Evolutionary conservation across 37 sponge, comb jelly and placozoan genomes (phyloP).

Genomic region (Mnemiopsis leidyi): DNA sequence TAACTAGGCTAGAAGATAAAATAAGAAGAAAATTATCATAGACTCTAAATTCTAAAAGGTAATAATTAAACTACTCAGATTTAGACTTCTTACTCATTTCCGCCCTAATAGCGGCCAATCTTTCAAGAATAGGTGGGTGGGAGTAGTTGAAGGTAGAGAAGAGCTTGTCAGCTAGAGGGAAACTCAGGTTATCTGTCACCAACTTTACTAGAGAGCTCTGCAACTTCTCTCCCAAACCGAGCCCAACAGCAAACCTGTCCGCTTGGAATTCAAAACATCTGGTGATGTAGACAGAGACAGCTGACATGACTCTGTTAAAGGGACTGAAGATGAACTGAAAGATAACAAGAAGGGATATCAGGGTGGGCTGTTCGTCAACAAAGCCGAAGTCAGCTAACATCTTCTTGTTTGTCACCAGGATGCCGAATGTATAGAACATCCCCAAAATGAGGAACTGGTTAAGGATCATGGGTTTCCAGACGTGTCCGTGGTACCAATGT

Average conservation of each 20-base stretch:
- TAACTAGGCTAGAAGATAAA: too few relatives aligned
- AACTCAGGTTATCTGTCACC: slow-evolving; percentile 80
- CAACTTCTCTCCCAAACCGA: slow-evolving; percentile 68
- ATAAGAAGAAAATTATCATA: too few relatives aligned
- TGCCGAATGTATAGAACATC: slow-evolving; percentile 76
- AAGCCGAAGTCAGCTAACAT: slow-evolving; percentile 91
- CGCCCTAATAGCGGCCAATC: slow-evolving; percentile 67
- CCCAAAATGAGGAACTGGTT: slow-evolving; percentile 73
- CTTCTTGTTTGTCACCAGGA: slow-evolving; percentile 77
- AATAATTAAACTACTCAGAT: not conserved
- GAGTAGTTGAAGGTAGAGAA: slow-evolving; percentile 90
- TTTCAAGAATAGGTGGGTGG: slow-evolving; percentile 89
- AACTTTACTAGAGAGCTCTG: slow-evolving; percentile 78
- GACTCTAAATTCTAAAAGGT: too few relatives aligned
- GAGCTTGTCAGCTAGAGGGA: slow-evolving; percentile 87
- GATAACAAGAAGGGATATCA: slow-evolving; percentile 85
- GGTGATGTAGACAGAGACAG: slow-evolving; percentile 73
- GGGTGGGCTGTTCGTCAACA: slow-evolving; percentile 73
- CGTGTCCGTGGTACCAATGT: slow-evolving; percentile 89
- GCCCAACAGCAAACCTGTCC: slow-evolving; percentile 81
- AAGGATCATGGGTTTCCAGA: slow-evolving; percentile 73
- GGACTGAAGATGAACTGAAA: slow-evolving; percentile 73
- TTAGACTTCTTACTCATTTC: slow-evolving; percentile 37
- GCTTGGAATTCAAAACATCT: slow-evolving; percentile 94
- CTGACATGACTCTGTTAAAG: slow-evolving; percentile 72